Conservation (phyloP, 2,888 invertebrate species). For the Cantharis rufa region DNA sequence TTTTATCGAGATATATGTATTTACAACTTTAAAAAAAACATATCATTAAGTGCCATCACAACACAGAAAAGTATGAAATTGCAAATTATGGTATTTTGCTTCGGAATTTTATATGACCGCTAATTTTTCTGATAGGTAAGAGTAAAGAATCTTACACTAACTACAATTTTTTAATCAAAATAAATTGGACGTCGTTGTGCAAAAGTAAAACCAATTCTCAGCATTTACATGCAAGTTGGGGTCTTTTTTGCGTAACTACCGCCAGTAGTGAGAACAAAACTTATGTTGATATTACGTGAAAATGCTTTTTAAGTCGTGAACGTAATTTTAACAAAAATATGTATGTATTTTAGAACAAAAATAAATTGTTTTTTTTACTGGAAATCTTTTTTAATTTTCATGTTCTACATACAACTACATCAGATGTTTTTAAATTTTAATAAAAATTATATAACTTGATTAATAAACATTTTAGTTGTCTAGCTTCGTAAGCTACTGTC, state of each 20-base stretch:
- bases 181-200: not conserved
- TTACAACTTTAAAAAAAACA: not conserved
- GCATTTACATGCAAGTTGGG: too few species aligned
- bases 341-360: not conserved
- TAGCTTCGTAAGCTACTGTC: conserved; percentile 89
- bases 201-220: not conserved
- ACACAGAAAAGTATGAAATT: not conserved
- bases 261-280: not conserved
- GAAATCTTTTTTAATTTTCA: not conserved
- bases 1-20: not conserved
- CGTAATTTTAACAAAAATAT: not conserved
- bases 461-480: conserved; percentile 80
- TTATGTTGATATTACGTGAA: not conserved
- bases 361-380: not conserved
- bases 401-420: not conserved
- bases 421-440: not conserved
- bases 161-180: not conserved
- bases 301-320: not conserved
- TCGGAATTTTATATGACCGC: not conserved
- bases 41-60: not conserved
- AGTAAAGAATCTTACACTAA: not conserved
- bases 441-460: conserved; percentile 64
- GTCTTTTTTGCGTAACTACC: not conserved
- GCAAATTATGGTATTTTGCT: not conserved
- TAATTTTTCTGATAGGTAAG: not conserved